A percentile compares a stretch with the other conserved stretches of the same genome.
Conservation (phyloP, 1,140 invertebrate species). For the Vollenhovia emeryi region DNA sequence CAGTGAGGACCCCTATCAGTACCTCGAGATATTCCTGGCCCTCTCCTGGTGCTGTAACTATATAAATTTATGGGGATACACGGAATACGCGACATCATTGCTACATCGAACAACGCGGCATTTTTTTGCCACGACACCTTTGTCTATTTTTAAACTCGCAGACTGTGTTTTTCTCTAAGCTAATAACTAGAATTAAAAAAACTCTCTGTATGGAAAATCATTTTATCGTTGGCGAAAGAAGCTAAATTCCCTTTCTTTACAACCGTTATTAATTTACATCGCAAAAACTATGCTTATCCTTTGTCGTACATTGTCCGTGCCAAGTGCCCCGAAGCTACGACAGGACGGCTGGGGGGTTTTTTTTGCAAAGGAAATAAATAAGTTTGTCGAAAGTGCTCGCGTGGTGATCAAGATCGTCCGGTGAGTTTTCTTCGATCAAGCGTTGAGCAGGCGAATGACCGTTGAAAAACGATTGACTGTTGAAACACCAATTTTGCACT, state of each 20-base stretch:
- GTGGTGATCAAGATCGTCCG: constrained; percentile 60
- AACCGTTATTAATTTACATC: constrained; percentile 57
- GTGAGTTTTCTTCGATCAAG: constrained; percentile 59
- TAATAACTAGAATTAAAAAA: constrained; percentile 11
- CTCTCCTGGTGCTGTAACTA: constrained; percentile 87
- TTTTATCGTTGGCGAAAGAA: constrained; percentile 56
- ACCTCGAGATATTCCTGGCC: constrained; percentile 89
- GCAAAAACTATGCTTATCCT: constrained; percentile 2
- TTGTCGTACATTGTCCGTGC: neutral
- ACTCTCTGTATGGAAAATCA: constrained; percentile 1
- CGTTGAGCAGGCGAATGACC: neutral
- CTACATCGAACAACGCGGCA: neutral
- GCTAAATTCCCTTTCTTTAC: neutral
- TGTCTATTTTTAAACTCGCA: neutral
- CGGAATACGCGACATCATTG: neutral
- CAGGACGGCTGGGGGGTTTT: constrained; percentile 38
- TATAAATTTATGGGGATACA: constrained; percentile 25
- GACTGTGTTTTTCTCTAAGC: neutral
- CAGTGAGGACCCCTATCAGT: constrained; percentile 90
- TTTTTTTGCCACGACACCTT: neutral
- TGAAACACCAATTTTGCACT: constrained; percentile 42
- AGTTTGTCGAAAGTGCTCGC: constrained; percentile 35
- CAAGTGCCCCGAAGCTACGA: constrained; percentile 33
- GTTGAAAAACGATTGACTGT: neutral
- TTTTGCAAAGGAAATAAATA: constrained; percentile 64